Base-by-base conservation (phyloP, 2,888 invertebrate genomes). In the Pristionchus fissidentatus region DNA sequence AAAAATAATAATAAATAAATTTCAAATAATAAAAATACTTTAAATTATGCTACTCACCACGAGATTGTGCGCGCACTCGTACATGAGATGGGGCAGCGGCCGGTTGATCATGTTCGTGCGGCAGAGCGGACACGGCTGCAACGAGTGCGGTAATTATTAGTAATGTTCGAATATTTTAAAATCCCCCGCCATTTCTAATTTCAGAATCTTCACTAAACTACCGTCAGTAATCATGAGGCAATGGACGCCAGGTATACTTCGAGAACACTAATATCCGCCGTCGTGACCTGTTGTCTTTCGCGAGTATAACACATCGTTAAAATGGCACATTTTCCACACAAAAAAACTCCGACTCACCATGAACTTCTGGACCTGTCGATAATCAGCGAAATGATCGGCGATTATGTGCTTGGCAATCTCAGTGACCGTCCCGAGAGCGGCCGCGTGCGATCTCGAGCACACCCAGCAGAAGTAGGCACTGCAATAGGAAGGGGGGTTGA, bases 61-160 rank as follows among this genome's bases (percentile, higher is more conserved):
- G 46, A 15, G 13, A 41, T 75, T 43, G 75, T 75, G 43, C 46
- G 35, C 49, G 75, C 75, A 75, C 49, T 75, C 75, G 29, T 75
- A 75, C 75, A 75, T 43, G 29, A 75, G 75, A 46, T 75, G 75
- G 35, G 35, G 46, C 75, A 75, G 46, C 46, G 22, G 26, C 10
- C 75, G 75, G 4, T n/a, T 26, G 32, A 22, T 15, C 5, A 75
- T 43, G 75, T 75, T 75, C 26, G 3, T 26, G 43, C 10, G n/a
- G 46, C 75, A 75, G 46, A 13, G 26, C 19, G 75, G 43, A 19
- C 75, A 75, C 46, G 75, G 75, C 75, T 66, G 38, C 66, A 66
- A 66, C 1, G 1, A 62, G n/a, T 57, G n/a, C 29, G 10, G 26
- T 7, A 4, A n/a, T 26, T 29, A 19, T 5, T 22, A 26, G 57